Conservation (phyloP, 2,113 vertebrate genomes). For the Struthio camelus region DNA sequence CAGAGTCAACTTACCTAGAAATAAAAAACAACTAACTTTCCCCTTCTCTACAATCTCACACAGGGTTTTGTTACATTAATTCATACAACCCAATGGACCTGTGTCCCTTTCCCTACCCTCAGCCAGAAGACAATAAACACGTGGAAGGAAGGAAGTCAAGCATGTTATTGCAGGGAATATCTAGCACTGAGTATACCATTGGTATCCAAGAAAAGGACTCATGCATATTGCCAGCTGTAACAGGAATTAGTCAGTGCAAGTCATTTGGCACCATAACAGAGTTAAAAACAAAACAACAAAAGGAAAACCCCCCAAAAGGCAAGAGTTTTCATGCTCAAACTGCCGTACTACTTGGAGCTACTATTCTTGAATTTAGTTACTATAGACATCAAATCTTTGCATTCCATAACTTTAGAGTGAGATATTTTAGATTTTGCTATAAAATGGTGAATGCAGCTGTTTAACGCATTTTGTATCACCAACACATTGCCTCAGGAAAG, state of each 20-base stretch:
- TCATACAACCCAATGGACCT: background rate
- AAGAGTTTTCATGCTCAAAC: background rate
- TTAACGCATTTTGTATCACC: background rate
- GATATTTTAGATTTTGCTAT: background rate
- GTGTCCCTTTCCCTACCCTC: background rate
- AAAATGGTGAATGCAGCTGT: background rate
- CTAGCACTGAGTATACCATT: background rate
- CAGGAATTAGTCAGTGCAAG: background rate
- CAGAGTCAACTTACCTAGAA: background rate
- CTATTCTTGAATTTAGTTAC: background rate
- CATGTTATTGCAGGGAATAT: background rate
- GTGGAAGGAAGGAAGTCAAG: background rate
- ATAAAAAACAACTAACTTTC: background rate
- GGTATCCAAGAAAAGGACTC: background rate
- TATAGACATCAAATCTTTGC: background rate
- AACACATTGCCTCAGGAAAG: background rate
- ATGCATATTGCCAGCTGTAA: background rate
- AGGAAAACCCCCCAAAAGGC: no score
- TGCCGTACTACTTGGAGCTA: background rate
- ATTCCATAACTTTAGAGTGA: background rate
- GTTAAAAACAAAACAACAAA: background rate
- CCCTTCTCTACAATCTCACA: background rate
- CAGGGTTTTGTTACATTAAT: background rate
- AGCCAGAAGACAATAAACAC: background rate
- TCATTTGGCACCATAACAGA: background rate